Evolutionary conservation across 2,113 vertebrate genomes (phyloP), one percentile per base, ranked within the genome.

Genomic region (Corythornis madagascariensis): DNA sequence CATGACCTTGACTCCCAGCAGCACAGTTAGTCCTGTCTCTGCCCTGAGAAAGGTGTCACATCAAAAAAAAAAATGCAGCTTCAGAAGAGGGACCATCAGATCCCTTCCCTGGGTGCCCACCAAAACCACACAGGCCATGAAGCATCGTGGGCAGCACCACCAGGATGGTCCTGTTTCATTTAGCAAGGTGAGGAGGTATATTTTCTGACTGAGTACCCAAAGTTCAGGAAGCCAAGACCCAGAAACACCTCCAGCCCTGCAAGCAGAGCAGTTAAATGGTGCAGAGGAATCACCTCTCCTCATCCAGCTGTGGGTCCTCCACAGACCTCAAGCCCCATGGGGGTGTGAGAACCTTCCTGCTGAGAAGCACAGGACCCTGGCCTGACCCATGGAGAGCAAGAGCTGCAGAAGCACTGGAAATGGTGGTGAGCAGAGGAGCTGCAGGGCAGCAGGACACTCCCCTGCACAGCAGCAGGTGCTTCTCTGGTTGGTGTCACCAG

Each of bases 341-440:
- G 0, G 78, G 13, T 16, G 31, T 0, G 6, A 56, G n/a, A 82
- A 29, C 21, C 21, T 31, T 56, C 29, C 35, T 1, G 4, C n/a
- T 1, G 26, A 35, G 35, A 26, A 75, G 33, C 43, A 72, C 20
- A 15, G 59, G 38, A 42, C 56, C 52, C 38, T 42, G 48, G 50
- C 47, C 42, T 43, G 35, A 72, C 35, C 25, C 52, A 57, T 31
- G 53, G 53, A 45, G 8, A 76, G 13, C 22, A 89, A 38, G 64
- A 60, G 63, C 63, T 80, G 70, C 71, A 55, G 48, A 33, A 83
- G 50, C 3, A 1, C 40, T 43, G 47, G 35, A 71, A 63, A n/a
- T 4, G 3, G 10, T 45, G 57, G 42, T 25, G 25, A 55, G 55
- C 33, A 76, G 22, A 76, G 25, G 43, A 86, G 2, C 73, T 56